These are phyloP conservation scores for Apamea monoglypha DNA, from an alignment of 2,888 invertebrate species.

Conservation along the genomic window DNA sequence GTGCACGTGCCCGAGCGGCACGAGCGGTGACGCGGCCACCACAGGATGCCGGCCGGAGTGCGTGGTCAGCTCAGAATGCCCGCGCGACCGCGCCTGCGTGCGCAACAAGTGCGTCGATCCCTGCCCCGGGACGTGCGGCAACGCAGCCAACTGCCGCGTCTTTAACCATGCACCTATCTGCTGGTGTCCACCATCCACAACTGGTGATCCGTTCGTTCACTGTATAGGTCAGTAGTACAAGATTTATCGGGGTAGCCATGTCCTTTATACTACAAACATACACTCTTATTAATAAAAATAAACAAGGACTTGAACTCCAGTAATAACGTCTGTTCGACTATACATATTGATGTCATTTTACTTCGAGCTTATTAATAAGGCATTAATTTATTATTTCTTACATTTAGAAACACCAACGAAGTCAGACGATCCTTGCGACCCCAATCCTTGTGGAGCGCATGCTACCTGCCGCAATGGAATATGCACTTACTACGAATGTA, in stretches of 20 bases:
- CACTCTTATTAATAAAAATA: not conserved
- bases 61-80: slow-evolving; percentile 95
- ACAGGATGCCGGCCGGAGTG: slow-evolving; percentile 96
- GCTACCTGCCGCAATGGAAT: slow-evolving; percentile 92
- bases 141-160: slow-evolving; percentile 93
- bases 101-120: slow-evolving; percentile 95
- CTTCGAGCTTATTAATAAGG: not conserved
- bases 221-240: slow-evolving; percentile 84
- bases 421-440: slow-evolving; percentile 91
- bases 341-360: not conserved
- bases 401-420: slow-evolving; percentile 78
- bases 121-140: slow-evolving; percentile 95
- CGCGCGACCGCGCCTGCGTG: slow-evolving; percentile 94
- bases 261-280: not conserved
- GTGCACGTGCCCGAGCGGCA: slow-evolving; percentile 94
- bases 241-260: not conserved
- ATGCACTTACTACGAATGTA: slow-evolving; percentile 95
- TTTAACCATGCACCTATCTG: slow-evolving; percentile 92
- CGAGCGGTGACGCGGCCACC: slow-evolving; percentile 93
- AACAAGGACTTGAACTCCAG: not conserved
- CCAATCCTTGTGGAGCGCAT: slow-evolving; percentile 93
- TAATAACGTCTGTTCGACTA: not conserved
- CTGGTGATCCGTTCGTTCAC: slow-evolving; percentile 95
- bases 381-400: slow-evolving; percentile 15
- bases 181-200: slow-evolving; percentile 93